phyloP scores from a whole-genome alignment of 2,113 vertebrate species.

The Maccullochella peelii region DNA sequence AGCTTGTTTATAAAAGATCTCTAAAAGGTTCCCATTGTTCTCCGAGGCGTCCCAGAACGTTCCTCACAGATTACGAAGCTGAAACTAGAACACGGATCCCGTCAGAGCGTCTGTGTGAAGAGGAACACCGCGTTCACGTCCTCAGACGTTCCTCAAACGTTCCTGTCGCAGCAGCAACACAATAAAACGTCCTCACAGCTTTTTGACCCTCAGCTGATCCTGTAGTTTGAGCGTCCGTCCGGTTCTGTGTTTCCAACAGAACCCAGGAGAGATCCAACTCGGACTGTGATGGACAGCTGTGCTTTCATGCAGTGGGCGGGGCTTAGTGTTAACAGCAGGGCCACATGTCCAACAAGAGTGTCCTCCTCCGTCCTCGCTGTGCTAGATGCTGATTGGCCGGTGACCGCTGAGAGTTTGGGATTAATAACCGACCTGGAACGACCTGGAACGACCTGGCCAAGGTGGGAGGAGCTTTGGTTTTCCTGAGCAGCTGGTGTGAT shows the following conservation, averaged over 20 bases:
- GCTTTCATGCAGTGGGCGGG: constrained; percentile 6
- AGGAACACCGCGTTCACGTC: neutral
- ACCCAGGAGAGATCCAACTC: neutral
- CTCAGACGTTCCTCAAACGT: too few species aligned
- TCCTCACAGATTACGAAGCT: neutral
- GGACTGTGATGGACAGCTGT: neutral
- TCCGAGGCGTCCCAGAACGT: neutral
- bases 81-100: neutral
- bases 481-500: constrained; percentile 34
- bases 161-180: too few species aligned
- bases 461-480: neutral
- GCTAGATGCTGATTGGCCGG: constrained; percentile 5
- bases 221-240: too few species aligned
- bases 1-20: neutral
- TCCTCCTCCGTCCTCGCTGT: neutral
- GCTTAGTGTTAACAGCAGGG: neutral
- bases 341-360: neutral
- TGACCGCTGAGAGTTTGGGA: too few species aligned
- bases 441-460: neutral
- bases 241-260: too few species aligned
- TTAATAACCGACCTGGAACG: neutral
- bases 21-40: neutral
- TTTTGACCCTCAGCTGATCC: too few species aligned
- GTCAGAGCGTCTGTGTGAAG: neutral
- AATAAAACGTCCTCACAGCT: too few species aligned